These are phyloP conservation scores for Neotoxoptera formosana DNA, from an alignment of 1,140 invertebrate species.

Conservation along the genomic window DNA sequence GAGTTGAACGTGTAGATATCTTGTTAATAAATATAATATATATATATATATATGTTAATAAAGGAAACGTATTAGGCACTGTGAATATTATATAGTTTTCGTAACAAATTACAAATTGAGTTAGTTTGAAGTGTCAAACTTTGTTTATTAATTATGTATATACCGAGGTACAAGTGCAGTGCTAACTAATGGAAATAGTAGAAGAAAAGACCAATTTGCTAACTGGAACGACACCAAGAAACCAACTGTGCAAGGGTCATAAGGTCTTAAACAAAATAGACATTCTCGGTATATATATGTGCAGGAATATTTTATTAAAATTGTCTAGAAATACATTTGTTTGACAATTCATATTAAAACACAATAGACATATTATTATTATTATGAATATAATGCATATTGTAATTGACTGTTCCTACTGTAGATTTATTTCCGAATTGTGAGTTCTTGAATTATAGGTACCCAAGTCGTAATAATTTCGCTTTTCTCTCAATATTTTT, in stretches of 20 bases:
- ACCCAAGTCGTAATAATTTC: too few species aligned
- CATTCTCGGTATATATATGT: background rate
- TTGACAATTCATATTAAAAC: background rate
- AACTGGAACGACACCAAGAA: background rate
- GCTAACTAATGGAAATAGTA: background rate
- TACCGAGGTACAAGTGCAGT: background rate
- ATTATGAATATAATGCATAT: background rate
- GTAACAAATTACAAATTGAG: background rate
- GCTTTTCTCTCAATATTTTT: too few species aligned
- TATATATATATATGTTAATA: background rate
- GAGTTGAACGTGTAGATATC: background rate
- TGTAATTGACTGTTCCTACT: background rate
- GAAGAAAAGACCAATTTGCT: background rate
- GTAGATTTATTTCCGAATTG: too few species aligned
- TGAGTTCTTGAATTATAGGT: too few species aligned
- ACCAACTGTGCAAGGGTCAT: background rate
- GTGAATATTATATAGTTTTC: background rate
- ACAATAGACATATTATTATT: too few species aligned
- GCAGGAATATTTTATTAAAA: background rate
- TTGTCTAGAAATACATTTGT: background rate
- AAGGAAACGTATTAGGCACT: background rate
- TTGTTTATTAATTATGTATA: slow-evolving; percentile 20
- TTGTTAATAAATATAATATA: background rate
- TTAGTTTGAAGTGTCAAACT: slow-evolving; percentile 12
- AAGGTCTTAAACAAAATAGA: background rate